Base-by-base conservation (phyloP, 2,888 invertebrate genomes). In the Eilema depressum region DNA sequence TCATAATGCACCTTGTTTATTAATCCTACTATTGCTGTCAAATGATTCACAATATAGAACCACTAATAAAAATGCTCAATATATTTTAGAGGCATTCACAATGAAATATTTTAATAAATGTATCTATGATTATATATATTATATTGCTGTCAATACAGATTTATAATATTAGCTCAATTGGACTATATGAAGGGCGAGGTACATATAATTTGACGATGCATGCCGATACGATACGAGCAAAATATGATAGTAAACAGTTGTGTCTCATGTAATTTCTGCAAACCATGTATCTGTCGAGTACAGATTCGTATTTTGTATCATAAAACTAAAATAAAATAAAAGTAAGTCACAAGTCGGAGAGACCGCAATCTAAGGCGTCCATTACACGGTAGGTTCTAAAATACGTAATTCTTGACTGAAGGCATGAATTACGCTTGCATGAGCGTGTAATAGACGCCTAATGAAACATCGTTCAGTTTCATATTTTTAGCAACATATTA, bases 21-120 rank as follows among this genome's bases (percentile, higher is more conserved):
- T 74, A 66, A 73, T 66, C 33, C 71, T 81, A 81, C 69, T 78
- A 81, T 83, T 80, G 76, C 79, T 78, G 78, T 59, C 41, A 41
- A 37, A 12, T 74, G 74, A 68, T 59, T 61, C 69, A 73, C 70
- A 23, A 73, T 70, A 69, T 69, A 68, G 62, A 68, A 57, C 69
- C 17, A 26, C 1, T 33, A 26, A 63, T 26, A 3, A 63, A 3
- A 63, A 41, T 41, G 25, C 3, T 14, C 25, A 59, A 59, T 59
- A 59, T 57, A 26, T 17, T 53, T 64, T 53, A 28, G 28, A 26
- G 28, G n/a, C 28, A 53, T 23, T n/a, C 23, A 4, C 30, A 23
- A 2, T n/a, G 33, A 47, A 53, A 4, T 20, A 41, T 17, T 37
- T 26, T 1, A 41, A 17, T 17, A 53, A 37, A 53, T 47, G 47